phyloP scores from a whole-genome alignment of 2,113 vertebrate species.

The Abramis brama region DNA sequence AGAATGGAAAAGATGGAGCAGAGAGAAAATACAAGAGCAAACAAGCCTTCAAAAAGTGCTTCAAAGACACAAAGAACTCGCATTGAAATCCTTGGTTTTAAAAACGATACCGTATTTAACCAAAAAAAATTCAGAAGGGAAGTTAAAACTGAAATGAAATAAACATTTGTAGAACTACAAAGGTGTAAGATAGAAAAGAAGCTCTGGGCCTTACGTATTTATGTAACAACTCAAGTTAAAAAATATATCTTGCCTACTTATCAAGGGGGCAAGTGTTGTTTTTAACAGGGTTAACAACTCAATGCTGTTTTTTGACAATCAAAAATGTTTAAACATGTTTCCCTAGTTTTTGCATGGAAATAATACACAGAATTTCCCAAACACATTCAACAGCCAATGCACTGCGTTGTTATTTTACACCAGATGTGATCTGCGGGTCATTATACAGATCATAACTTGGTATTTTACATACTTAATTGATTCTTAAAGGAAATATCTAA shows the following conservation, averaged over 20 bases:
- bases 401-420: background rate
- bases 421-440: no score
- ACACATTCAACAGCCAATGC: slow-evolving; percentile 16
- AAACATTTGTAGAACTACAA: slow-evolving; percentile 30
- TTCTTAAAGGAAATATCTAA: background rate
- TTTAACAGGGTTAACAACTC: background rate
- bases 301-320: slow-evolving; percentile 7
- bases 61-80: slow-evolving; percentile 82
- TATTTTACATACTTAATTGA: background rate
- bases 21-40: slow-evolving; percentile 99
- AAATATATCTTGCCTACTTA: slow-evolving; percentile 45
- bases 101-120: slow-evolving; percentile 42
- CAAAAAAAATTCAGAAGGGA: slow-evolving; percentile 65
- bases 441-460: background rate
- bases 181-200: slow-evolving; percentile 48
- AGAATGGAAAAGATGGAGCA: slow-evolving; percentile 97
- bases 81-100: slow-evolving; percentile 38
- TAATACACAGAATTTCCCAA: background rate
- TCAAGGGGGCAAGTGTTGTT: slow-evolving; percentile 26
- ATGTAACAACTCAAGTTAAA: slow-evolving; percentile 55
- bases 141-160: slow-evolving; percentile 36
- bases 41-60: slow-evolving; percentile 88
- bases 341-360: background rate
- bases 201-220: slow-evolving; percentile 52
- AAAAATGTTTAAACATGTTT: slow-evolving; percentile 28